Evolutionary conservation across 64 coral and sea anemone genomes (phyloP).

Genomic region (Hydrozoanthus tunicans): DNA sequence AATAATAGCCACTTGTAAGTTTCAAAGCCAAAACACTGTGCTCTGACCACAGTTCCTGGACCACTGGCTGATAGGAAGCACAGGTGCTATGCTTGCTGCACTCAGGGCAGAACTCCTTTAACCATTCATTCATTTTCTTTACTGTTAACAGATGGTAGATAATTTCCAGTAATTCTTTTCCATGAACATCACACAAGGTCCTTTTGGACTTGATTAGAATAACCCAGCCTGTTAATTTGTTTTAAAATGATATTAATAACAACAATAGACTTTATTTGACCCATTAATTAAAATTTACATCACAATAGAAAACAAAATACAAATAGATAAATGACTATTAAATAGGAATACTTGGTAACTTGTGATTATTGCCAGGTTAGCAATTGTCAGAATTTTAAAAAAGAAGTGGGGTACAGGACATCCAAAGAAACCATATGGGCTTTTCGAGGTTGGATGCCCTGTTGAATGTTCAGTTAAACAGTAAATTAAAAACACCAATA

Average conservation of each 20-base stretch:
- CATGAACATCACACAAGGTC: neutral
- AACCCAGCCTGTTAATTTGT: neutral
- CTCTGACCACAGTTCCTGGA: neutral
- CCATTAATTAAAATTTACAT: too few species aligned
- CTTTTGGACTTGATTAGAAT: neutral
- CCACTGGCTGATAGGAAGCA: neutral
- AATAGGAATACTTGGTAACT: too few species aligned
- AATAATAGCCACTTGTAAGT: neutral
- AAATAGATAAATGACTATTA: too few species aligned
- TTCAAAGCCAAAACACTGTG: neutral
- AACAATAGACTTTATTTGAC: too few species aligned
- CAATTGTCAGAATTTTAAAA: too few species aligned
- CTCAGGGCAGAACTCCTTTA: neutral
- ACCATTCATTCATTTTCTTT: slow-evolving; percentile 2
- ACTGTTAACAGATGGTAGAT: neutral
- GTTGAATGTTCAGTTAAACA: too few species aligned
- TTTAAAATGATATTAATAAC: neutral
- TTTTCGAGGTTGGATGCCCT: too few species aligned
- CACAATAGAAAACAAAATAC: too few species aligned
- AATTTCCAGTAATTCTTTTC: neutral
- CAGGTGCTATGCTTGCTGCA: neutral
- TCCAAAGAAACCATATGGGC: too few species aligned
- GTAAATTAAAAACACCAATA: too few species aligned
- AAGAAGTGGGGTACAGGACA: too few species aligned
- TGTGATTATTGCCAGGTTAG: too few species aligned